Percentiles rank a stretch among this genome's conserved stretches.
Evolutionary conservation across 1,140 invertebrate species (phyloP).

Genomic region (Condylostylus longicornis): DNA sequence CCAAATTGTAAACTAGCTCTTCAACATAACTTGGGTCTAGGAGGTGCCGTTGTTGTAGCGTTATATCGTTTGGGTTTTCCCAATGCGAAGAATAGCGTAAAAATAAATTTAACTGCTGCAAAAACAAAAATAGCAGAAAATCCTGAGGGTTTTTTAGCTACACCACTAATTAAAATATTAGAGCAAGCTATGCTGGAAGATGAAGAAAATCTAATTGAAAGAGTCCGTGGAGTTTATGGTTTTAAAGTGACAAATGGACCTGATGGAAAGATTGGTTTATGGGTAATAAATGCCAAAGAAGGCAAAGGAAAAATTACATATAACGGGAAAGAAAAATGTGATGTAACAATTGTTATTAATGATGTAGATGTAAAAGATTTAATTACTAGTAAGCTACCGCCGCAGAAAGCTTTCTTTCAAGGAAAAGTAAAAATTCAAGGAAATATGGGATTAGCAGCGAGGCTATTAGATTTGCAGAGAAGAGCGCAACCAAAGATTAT

Average conservation of each 20-base stretch:
- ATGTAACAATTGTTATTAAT: slow-evolving; percentile 76
- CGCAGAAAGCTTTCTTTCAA: slow-evolving; percentile 95
- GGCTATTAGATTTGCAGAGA: slow-evolving; percentile 71
- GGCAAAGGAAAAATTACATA: slow-evolving; percentile 72
- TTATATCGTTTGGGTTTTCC: slow-evolving; percentile 79
- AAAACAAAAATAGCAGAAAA: slow-evolving; percentile 37
- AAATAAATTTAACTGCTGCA: slow-evolving; percentile 25
- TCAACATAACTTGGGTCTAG: slow-evolving; percentile 93
- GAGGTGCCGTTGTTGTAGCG: slow-evolving; percentile 84
- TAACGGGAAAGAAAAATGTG: slow-evolving; percentile 73
- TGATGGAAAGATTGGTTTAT: slow-evolving; percentile 60
- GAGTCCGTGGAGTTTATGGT: slow-evolving; percentile 72
- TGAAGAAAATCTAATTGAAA: slow-evolving; percentile 64
- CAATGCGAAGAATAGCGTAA: slow-evolving; percentile 10
- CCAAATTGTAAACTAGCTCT: slow-evolving; percentile 66
- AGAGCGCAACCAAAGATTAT: slow-evolving; percentile 47
- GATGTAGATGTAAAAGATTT: slow-evolving; percentile 76
- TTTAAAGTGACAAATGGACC: slow-evolving; percentile 71
- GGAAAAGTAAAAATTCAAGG: slow-evolving; percentile 79
- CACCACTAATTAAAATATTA: slow-evolving; percentile 63
- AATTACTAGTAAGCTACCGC: slow-evolving; percentile 78
- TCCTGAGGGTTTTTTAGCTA: slow-evolving; percentile 26
- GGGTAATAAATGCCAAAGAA: slow-evolving; percentile 80
- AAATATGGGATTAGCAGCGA: slow-evolving; percentile 92
- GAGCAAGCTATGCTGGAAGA: slow-evolving; percentile 68